These are phyloP conservation scores for Neomorphus geoffroyi DNA, from an alignment of 2,797 vertebrate genomes.

Conservation along the genomic window DNA sequence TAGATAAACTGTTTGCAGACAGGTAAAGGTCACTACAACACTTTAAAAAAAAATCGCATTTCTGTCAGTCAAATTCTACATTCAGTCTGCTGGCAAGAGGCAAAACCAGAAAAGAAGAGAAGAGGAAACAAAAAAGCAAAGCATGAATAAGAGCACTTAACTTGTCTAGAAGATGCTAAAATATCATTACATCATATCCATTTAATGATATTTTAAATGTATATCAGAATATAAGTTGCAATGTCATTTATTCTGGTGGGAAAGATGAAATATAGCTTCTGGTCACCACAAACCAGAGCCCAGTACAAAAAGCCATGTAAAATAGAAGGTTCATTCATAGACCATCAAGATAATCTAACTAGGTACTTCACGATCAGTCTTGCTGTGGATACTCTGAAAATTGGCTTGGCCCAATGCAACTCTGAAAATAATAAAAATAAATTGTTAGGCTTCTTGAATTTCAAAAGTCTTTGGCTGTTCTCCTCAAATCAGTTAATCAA, in stretches of 20 bases:
- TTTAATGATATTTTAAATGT: neutral
- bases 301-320: neutral
- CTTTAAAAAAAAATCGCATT: neutral
- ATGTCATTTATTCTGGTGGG: neutral
- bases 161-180: neutral
- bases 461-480: slow-evolving; percentile 32
- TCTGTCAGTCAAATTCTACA: neutral
- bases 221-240: neutral
- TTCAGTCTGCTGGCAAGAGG: neutral
- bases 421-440: neutral
- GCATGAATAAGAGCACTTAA: neutral
- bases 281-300: neutral
- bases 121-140: neutral
- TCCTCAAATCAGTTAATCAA: slow-evolving; percentile 61
- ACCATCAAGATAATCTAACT: neutral
- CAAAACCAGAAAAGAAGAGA: neutral
- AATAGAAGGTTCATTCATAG: slow-evolving; percentile 30
- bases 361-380: neutral
- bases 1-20: neutral
- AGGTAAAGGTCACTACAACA: neutral
- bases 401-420: neutral
- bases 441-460: slow-evolving; percentile 48
- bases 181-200: neutral
- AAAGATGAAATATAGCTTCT: neutral
- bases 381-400: slow-evolving; percentile 5